Conservation (phyloP, 30 jellyfish, hydroid and myxozoan genomes). For the Sanderia malayensis region DNA sequence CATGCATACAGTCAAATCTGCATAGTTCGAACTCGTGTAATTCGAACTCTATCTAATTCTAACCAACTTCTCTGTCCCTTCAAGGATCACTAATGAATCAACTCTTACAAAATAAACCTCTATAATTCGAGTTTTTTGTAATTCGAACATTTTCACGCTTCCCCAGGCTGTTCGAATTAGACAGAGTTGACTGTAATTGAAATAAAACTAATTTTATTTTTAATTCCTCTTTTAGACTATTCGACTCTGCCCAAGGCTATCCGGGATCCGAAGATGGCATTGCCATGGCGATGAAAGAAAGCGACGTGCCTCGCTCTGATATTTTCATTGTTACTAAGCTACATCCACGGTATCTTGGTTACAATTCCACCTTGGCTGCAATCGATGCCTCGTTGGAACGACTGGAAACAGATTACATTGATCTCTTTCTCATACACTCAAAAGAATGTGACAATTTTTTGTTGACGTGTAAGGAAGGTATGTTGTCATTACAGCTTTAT, state of each 20-base stretch:
- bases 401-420: slow-evolving; percentile 70
- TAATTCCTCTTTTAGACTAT: slow-evolving; percentile 50
- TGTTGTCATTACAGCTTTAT: too few relatives aligned
- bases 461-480: slow-evolving; percentile 77
- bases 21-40: too few relatives aligned
- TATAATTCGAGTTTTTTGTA: too few relatives aligned
- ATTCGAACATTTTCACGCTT: too few relatives aligned
- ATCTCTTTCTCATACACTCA: slow-evolving; percentile 78
- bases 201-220: too few relatives aligned
- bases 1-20: too few relatives aligned
- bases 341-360: slow-evolving; percentile 88
- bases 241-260: slow-evolving; percentile 90
- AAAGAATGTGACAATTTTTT: slow-evolving; percentile 82
- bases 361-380: slow-evolving; percentile 74
- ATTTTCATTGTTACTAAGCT: slow-evolving; percentile 82
- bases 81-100: too few relatives aligned
- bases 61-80: too few relatives aligned
- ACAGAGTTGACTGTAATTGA: too few relatives aligned
- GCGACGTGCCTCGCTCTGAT: slow-evolving; percentile 77
- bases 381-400: slow-evolving; percentile 77
- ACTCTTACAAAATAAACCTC: too few relatives aligned
- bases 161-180: too few relatives aligned
- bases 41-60: too few relatives aligned
- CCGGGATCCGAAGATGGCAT: slow-evolving; percentile 86
- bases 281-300: slow-evolving; percentile 75